phyloP scores from a whole-genome alignment of 2,888 invertebrate genomes.

The Cyaniris semiargus region DNA sequence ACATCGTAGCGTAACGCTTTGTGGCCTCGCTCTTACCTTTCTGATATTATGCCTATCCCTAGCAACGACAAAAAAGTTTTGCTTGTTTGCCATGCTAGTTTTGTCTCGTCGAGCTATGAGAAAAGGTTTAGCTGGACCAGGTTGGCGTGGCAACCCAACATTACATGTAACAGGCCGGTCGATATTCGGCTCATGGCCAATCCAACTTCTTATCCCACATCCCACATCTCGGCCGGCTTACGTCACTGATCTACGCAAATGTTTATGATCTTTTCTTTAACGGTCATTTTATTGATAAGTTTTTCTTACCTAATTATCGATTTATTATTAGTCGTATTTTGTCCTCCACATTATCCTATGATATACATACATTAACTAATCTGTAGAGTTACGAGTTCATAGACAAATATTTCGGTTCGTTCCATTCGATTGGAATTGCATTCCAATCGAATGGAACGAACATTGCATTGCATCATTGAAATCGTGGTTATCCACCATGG shows the following conservation, averaged over 20 bases:
- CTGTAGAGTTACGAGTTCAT: no score
- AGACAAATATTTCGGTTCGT: no score
- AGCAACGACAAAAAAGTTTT: background rate
- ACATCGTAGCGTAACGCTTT: background rate
- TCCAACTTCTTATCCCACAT: background rate
- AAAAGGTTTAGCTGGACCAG: background rate
- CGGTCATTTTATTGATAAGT: background rate
- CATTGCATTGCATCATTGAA: no score
- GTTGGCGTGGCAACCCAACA: background rate
- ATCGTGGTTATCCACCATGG: no score
- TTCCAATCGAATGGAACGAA: no score
- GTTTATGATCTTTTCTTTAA: background rate
- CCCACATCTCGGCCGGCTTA: background rate
- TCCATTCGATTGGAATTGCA: no score
- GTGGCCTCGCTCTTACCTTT: background rate
- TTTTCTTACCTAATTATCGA: background rate
- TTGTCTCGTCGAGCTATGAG: background rate
- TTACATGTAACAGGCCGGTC: background rate
- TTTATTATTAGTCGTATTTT: no score
- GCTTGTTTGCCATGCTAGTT: background rate
- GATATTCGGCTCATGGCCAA: conserved; percentile 14
- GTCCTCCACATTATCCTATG: no score
- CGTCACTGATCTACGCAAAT: background rate
- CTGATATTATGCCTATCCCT: background rate
- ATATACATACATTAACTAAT: no score